phyloP scores from a whole-genome alignment of 2,797 vertebrate species.

The Gallinago stenura region DNA sequence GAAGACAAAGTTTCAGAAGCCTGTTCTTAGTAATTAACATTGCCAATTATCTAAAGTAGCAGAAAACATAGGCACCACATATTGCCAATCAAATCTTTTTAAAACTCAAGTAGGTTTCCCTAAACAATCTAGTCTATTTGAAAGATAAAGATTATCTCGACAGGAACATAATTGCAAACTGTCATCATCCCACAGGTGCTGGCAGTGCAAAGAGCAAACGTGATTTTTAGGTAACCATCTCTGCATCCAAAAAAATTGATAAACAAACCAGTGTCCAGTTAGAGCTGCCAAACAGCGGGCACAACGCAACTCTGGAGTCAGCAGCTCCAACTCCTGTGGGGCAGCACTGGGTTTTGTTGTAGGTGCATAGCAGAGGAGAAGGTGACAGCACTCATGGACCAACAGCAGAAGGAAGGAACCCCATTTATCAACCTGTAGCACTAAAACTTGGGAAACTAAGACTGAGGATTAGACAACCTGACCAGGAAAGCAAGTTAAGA shows the following conservation, averaged over 20 bases:
- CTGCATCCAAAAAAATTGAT: neutral
- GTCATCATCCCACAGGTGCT: neutral
- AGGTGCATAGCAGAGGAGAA: neutral
- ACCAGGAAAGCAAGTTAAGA: neutral
- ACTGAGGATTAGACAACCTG: neutral
- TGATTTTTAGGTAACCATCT: neutral
- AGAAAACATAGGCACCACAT: neutral
- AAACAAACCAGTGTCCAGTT: neutral
- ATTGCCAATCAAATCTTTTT: neutral
- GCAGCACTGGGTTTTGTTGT: neutral
- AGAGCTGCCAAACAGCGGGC: neutral
- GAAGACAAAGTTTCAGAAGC: neutral
- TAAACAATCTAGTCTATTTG: neutral
- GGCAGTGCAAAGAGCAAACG: neutral
- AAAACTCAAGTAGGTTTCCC: neutral
- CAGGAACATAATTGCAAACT: neutral
- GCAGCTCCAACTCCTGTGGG: neutral
- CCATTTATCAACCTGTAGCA: neutral
- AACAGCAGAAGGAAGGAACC: neutral
- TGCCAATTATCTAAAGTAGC: neutral
- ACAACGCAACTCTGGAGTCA: neutral
- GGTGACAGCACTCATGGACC: neutral
- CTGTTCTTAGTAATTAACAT: neutral
- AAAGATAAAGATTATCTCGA: neutral
- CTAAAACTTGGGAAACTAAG: neutral